phyloP scores from a whole-genome alignment of 2,888 invertebrate genomes.

The Galeopsomyia nigrocyanea region DNA sequence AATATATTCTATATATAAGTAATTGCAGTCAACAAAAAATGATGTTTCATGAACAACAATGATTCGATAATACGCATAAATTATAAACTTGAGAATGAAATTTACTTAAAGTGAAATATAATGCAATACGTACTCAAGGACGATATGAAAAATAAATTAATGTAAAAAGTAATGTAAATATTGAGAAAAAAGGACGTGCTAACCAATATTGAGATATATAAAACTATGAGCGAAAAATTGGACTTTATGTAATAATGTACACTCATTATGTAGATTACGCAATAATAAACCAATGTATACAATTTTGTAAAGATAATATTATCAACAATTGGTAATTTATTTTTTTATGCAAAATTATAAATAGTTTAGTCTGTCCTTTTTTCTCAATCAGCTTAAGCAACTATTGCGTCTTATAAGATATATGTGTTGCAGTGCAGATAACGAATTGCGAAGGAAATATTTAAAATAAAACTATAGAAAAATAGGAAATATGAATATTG shows the following conservation, averaged over 20 bases:
- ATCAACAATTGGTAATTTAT: constrained; percentile 35
- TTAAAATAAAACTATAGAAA: constrained; percentile 36
- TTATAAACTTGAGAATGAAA: constrained; percentile 48
- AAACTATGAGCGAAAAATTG: constrained; percentile 23
- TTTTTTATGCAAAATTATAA: constrained; percentile 42
- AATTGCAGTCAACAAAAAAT: constrained; percentile 53
- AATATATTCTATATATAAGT: constrained; percentile 53
- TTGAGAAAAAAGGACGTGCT: constrained; percentile 48
- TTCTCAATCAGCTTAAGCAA: constrained; percentile 47
- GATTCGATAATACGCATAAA: constrained; percentile 49
- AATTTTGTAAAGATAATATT: constrained; percentile 10
- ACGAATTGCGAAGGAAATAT: constrained; percentile 40
- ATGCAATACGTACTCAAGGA: constrained; percentile 63
- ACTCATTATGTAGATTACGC: neutral
- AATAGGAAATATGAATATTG: constrained; percentile 58
- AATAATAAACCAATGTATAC: constrained; percentile 19
- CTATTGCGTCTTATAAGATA: constrained; percentile 51
- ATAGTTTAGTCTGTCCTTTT: constrained; percentile 43
- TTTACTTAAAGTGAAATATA: constrained; percentile 52
- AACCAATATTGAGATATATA: constrained; percentile 11
- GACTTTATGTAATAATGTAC: constrained; percentile 1
- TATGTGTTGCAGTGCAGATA: constrained; percentile 49
- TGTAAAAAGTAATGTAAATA: constrained; percentile 41
- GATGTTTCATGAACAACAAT: constrained; percentile 47
- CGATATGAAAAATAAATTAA: constrained; percentile 42